Evolutionary conservation across 1,140 invertebrate genomes (phyloP).

Genomic region (Drosophila equinoxialis): DNA sequence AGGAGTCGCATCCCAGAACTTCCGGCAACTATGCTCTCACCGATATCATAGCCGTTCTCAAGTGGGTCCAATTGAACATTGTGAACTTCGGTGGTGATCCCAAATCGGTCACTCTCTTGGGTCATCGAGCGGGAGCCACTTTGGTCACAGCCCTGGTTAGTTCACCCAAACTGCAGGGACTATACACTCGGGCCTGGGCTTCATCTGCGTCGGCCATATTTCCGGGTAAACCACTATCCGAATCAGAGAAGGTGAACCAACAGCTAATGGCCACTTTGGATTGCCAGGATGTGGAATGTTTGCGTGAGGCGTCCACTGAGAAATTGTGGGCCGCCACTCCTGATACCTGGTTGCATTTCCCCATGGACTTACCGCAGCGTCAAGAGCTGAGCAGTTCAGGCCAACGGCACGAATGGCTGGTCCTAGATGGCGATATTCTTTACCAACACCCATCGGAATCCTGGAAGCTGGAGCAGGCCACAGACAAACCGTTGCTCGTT

Average conservation of each 20-base stretch:
- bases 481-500: slow-evolving; percentile 85
- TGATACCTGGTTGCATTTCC: slow-evolving; percentile 87
- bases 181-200: slow-evolving; percentile 89
- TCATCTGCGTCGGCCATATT: slow-evolving; percentile 89
- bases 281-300: slow-evolving; percentile 85
- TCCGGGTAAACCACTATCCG: slow-evolving; percentile 85
- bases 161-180: slow-evolving; percentile 84
- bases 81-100: slow-evolving; percentile 92
- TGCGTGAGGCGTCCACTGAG: slow-evolving; percentile 85
- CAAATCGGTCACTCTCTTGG: slow-evolving; percentile 90
- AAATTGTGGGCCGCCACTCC: slow-evolving; percentile 88
- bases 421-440: slow-evolving; percentile 88
- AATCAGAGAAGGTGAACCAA: slow-evolving; percentile 86
- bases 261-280: slow-evolving; percentile 85
- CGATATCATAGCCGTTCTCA: slow-evolving; percentile 90
- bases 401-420: slow-evolving; percentile 89
- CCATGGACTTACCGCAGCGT: slow-evolving; percentile 85
- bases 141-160: slow-evolving; percentile 88
- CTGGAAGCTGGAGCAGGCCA: slow-evolving; percentile 83
- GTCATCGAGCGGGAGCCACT: slow-evolving; percentile 91
- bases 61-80: slow-evolving; percentile 92
- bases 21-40: slow-evolving; percentile 95
- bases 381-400: slow-evolving; percentile 83
- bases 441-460: slow-evolving; percentile 86
- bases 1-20: slow-evolving; percentile 87